A percentile compares a stretch with the other conserved stretches of the same genome.
Evolutionary conservation across 2,888 invertebrate genomes (phyloP).

Genomic region (Actias luna): DNA sequence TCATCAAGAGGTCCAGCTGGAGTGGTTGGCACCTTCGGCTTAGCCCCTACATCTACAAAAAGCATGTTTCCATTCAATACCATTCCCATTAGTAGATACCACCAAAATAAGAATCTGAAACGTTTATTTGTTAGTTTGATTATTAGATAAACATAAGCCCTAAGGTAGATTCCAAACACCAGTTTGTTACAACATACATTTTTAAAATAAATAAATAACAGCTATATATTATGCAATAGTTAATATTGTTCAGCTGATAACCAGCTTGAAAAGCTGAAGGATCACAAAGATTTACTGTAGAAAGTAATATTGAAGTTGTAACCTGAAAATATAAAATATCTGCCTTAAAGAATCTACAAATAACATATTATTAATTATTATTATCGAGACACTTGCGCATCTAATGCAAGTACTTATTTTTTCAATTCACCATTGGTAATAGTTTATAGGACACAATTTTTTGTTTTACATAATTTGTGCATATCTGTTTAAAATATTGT

Average conservation of each 20-base stretch:
- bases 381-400: too few relatives aligned
- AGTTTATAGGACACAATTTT: too few relatives aligned
- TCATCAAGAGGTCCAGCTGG: conserved; percentile 84
- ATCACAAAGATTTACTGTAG: neutral
- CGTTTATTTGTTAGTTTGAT: conserved; percentile 19
- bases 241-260: neutral
- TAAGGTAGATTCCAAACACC: neutral
- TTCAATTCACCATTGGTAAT: too few relatives aligned
- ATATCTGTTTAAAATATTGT: too few relatives aligned
- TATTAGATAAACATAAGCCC: conserved; percentile 11
- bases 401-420: too few relatives aligned
- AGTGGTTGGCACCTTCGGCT: conserved; percentile 76
- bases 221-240: too few relatives aligned
- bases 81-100: conserved; percentile 32
- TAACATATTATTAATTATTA: too few relatives aligned
- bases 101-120: conserved; percentile 33
- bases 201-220: neutral
- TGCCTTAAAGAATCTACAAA: neutral
- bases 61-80: conserved; percentile 66
- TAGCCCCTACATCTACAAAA: conserved; percentile 83
- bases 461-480: too few relatives aligned
- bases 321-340: neutral
- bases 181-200: neutral
- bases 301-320: neutral
- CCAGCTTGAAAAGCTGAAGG: neutral